phyloP scores from a whole-genome alignment of 2,113 vertebrate genomes.

The Turnix velox region DNA sequence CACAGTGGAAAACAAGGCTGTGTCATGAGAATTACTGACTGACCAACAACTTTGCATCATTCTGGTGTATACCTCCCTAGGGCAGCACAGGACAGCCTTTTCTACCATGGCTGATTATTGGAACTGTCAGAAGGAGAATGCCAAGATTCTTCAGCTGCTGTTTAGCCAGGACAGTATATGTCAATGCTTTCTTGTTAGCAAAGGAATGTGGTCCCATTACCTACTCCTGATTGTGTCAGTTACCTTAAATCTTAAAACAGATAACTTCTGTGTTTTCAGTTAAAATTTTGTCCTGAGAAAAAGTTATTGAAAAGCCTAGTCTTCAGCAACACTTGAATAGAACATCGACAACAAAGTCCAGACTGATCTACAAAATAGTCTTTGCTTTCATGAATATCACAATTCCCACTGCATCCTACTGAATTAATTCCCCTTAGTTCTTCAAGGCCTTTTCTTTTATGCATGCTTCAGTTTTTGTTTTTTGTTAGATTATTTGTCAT shows the following conservation, averaged over 20 bases:
- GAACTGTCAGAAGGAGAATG: not conserved
- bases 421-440: constrained; percentile 1
- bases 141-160: not conserved
- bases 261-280: not conserved
- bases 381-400: not conserved
- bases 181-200: not conserved
- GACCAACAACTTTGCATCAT: not conserved
- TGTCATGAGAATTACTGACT: not conserved
- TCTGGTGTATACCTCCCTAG: not conserved
- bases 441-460: constrained; percentile 11
- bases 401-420: not conserved
- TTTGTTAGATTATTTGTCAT: not conserved
- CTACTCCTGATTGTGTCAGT: not conserved
- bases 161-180: not conserved
- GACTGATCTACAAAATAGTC: not conserved
- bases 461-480: not conserved
- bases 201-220: not conserved
- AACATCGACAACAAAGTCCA: not conserved
- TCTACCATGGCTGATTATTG: not conserved
- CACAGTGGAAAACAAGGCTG: not conserved
- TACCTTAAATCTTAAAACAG: not conserved
- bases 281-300: not conserved
- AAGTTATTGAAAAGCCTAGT: not conserved
- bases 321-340: not conserved
- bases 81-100: not conserved